Percentiles rank a stretch among this genome's conserved stretches.
Conservation (phyloP, 2,888 invertebrate species). For the Spodoptera littoralis region DNA sequence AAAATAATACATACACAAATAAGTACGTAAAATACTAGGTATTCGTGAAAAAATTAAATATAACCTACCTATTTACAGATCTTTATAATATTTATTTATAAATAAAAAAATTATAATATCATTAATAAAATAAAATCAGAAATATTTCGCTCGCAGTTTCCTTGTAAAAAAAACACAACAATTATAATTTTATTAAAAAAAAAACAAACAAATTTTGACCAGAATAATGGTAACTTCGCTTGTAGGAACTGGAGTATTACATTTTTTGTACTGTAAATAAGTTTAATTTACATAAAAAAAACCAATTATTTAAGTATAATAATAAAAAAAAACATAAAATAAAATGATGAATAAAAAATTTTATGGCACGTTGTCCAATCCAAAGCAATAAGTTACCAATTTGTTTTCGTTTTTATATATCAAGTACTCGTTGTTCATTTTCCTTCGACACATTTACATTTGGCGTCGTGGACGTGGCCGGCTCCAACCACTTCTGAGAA, state of each 20-base stretch:
- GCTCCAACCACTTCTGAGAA: constrained; percentile 72
- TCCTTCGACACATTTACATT: constrained; percentile 82
- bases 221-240: constrained; percentile 55
- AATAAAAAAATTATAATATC: constrained; percentile 33
- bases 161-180: constrained; percentile 9
- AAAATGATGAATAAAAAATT: constrained; percentile 41
- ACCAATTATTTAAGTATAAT: constrained; percentile 21
- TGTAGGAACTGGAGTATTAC: constrained; percentile 67
- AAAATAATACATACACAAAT: constrained; percentile 42
- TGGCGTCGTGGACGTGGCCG: constrained; percentile 73
- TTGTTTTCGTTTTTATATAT: constrained; percentile 17
- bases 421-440: constrained; percentile 65
- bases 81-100: constrained; percentile 38
- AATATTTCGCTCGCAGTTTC: constrained; percentile 33
- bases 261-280: constrained; percentile 58
- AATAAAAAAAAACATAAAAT: constrained; percentile 16
- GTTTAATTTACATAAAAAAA: constrained; percentile 32
- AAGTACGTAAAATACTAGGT: constrained; percentile 10
- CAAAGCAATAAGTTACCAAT: constrained; percentile 55
- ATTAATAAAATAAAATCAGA: constrained; percentile 1
- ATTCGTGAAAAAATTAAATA: constrained; percentile 43
- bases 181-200: background rate
- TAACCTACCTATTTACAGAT: constrained; percentile 61
- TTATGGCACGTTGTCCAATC: constrained; percentile 74
- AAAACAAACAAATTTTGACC: constrained; percentile 25